phyloP scores from a whole-genome alignment of 2,888 invertebrate genomes.

The Drosophila maculinotata region DNA sequence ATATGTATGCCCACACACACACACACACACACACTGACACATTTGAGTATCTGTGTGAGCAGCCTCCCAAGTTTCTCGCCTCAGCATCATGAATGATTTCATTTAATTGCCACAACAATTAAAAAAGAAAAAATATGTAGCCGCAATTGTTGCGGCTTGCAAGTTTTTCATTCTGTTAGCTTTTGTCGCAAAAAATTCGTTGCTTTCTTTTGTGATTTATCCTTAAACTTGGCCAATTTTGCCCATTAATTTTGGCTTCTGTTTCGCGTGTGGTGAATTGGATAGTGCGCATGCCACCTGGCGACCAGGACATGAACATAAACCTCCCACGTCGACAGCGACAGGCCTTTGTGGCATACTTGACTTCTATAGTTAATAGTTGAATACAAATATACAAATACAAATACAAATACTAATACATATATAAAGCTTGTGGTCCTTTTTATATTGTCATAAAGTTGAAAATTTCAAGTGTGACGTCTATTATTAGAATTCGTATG shows the following conservation, averaged over 20 bases:
- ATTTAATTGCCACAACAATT: conserved; percentile 39
- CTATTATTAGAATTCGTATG: conserved; percentile 50
- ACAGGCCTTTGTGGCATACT: conserved; percentile 31
- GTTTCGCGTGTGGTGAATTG: conserved; percentile 50
- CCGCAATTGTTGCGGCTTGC: too few species aligned
- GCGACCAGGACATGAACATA: conserved; percentile 62
- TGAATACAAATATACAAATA: conserved; percentile 2
- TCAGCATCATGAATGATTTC: conserved; percentile 40
- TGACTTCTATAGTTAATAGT: conserved; percentile 19
- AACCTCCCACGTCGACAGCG: conserved; percentile 59
- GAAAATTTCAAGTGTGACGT: conserved; percentile 51
- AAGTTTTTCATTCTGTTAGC: too few species aligned
- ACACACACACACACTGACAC: conserved; percentile 6
- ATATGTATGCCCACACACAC: conserved; percentile 24
- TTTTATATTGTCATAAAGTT: conserved; percentile 34
- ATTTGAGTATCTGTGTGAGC: conserved; percentile 9
- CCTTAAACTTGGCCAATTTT: conserved; percentile 76
- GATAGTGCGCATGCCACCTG: conserved; percentile 65
- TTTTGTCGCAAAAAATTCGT: too few species aligned
- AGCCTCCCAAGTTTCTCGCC: conserved; percentile 7
- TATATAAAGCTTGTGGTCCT: not conserved
- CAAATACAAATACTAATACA: not conserved
- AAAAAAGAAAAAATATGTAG: not conserved
- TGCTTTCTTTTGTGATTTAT: conserved; percentile 65
- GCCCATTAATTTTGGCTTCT: conserved; percentile 30